These are phyloP conservation scores for Halichoeres trimaculatus DNA, from an alignment of 2,113 vertebrate genomes.

Conservation along the genomic window DNA sequence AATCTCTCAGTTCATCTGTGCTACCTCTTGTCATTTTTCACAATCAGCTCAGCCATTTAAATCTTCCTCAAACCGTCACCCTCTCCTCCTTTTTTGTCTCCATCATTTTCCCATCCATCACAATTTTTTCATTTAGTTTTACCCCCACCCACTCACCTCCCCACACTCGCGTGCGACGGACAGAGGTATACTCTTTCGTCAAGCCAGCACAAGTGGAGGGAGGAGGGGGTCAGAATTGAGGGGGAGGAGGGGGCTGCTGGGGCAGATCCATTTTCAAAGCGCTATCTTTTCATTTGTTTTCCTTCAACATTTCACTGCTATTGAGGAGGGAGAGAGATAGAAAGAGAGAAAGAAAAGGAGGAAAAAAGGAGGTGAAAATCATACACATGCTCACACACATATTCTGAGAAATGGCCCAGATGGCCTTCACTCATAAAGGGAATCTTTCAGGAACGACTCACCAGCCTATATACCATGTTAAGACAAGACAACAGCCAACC, in stretches of 20 bases:
- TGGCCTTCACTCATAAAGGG: slow-evolving; percentile 70
- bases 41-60: slow-evolving; percentile 20
- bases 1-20: too few relatives aligned
- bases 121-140: slow-evolving; percentile 37
- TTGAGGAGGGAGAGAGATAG: slow-evolving; percentile 53
- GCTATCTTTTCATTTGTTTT: slow-evolving; percentile 81
- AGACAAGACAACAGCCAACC: slow-evolving; percentile 44
- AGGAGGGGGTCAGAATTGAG: slow-evolving; percentile 46
- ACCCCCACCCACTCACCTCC: slow-evolving; percentile 11
- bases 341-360: not conserved
- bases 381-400: slow-evolving; percentile 26
- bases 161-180: slow-evolving; percentile 72
- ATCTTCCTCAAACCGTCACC: slow-evolving; percentile 36
- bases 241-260: slow-evolving; percentile 41
- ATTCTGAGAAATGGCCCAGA: slow-evolving; percentile 60
- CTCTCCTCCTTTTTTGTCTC: slow-evolving; percentile 35
- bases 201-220: slow-evolving; percentile 73
- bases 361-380: slow-evolving; percentile 15
- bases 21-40: slow-evolving; percentile 25
- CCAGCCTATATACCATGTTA: slow-evolving; percentile 64
- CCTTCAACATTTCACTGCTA: slow-evolving; percentile 70
- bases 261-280: slow-evolving; percentile 82
- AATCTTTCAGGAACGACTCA: slow-evolving; percentile 72
- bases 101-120: slow-evolving; percentile 34
- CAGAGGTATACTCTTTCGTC: slow-evolving; percentile 76